These are phyloP conservation scores for Musca vetustissima DNA, from an alignment of 1,140 invertebrate species.

Conservation along the genomic window DNA sequence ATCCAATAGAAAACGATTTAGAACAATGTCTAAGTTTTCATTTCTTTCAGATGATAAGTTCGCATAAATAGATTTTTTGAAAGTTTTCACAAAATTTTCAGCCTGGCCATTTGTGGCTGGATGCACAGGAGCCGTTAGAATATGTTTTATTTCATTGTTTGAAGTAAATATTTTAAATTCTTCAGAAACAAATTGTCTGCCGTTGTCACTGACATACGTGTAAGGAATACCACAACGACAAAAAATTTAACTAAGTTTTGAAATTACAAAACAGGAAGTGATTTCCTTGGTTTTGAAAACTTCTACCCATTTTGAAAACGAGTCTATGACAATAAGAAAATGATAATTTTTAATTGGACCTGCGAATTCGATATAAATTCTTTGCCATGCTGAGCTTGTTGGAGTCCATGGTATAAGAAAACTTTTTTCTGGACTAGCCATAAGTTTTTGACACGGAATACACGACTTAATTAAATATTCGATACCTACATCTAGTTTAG, in stretches of 20 bases:
- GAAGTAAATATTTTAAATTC: constrained; percentile 19
- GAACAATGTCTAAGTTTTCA: too few species aligned
- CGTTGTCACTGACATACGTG: constrained; percentile 12
- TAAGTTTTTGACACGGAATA: too few species aligned
- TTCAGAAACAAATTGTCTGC: constrained; percentile 21
- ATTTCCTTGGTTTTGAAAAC: too few species aligned
- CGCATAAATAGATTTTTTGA: constrained; percentile 24
- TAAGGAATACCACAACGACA: constrained; percentile 20
- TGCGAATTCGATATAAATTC: too few species aligned
- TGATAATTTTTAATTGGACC: too few species aligned
- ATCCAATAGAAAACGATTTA: too few species aligned
- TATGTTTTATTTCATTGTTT: constrained; percentile 23
- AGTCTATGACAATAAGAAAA: too few species aligned
- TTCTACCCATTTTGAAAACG: too few species aligned
- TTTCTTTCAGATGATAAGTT: constrained; percentile 10
- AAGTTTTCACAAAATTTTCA: constrained; percentile 21
- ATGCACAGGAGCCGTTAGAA: constrained; percentile 11
- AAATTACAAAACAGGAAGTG: constrained; percentile 18
- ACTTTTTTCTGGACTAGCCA: too few species aligned
- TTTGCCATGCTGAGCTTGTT: too few species aligned
- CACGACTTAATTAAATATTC: constrained; percentile 23
- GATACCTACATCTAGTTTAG: constrained; percentile 15
- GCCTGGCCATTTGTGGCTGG: constrained; percentile 21
- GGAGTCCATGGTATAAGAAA: too few species aligned
- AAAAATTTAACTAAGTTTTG: constrained; percentile 15